These are phyloP conservation scores for Muscina levida DNA, from an alignment of 2,888 invertebrate species.

Conservation along the genomic window DNA sequence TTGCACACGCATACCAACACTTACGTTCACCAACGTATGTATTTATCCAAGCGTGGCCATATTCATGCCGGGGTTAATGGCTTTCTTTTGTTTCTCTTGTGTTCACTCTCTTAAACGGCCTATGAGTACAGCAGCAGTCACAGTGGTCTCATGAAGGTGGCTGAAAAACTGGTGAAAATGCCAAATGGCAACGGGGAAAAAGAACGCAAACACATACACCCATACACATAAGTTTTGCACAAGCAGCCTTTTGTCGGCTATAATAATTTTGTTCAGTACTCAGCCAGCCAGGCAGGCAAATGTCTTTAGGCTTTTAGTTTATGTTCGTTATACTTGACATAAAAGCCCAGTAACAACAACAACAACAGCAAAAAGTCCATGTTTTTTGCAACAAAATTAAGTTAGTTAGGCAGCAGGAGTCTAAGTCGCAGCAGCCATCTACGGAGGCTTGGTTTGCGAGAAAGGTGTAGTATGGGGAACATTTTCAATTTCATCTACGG, in stretches of 20 bases:
- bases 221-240: no score
- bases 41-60: not conserved
- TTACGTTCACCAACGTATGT: not conserved
- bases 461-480: not conserved
- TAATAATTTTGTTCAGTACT: no score
- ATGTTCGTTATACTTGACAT: constrained; percentile 48
- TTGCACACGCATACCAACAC: constrained; percentile 6
- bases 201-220: no score
- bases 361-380: not conserved
- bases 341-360: constrained; percentile 49
- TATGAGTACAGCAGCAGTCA: no score
- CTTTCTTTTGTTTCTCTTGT: constrained; percentile 31
- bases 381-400: constrained; percentile 34
- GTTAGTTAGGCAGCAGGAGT: constrained; percentile 22
- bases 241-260: no score
- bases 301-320: constrained; percentile 45
- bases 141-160: no score
- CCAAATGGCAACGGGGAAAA: no score
- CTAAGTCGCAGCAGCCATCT: not conserved
- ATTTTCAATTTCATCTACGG: constrained; percentile 45
- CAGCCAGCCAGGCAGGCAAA: not conserved
- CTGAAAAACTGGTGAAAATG: no score
- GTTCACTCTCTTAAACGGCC: constrained; percentile 1
- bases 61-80: constrained; percentile 52
- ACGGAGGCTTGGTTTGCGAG: not conserved